Percentiles rank a stretch among this genome's conserved stretches.
phyloP scores from a whole-genome alignment of 92 coral and sea anemone genomes.

The Muricea muricata region DNA sequence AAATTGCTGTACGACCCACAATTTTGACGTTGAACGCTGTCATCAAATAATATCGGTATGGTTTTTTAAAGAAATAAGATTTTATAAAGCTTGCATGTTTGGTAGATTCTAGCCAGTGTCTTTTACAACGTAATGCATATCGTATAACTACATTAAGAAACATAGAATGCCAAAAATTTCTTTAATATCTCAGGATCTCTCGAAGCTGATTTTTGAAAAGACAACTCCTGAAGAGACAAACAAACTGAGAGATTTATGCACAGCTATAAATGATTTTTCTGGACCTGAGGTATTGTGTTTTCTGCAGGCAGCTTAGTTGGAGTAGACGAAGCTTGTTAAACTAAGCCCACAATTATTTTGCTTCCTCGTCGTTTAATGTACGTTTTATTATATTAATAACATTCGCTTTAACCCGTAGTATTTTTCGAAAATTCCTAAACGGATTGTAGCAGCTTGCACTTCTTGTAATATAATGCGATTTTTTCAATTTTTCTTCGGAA shows the following conservation, averaged over 20 bases:
- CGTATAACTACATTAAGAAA: too few species aligned
- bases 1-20: constrained; percentile 64
- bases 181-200: constrained; percentile 62
- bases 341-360: too few species aligned
- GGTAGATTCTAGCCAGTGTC: background rate
- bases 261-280: constrained; percentile 11
- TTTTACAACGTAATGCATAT: too few species aligned
- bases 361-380: too few species aligned
- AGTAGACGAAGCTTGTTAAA: background rate
- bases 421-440: constrained; percentile 43
- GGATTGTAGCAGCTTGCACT: background rate
- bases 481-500: background rate
- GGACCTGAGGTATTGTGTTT: constrained; percentile 43
- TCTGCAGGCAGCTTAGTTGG: background rate
- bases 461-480: background rate
- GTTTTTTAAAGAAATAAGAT: too few species aligned
- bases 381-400: background rate
- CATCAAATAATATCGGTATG: constrained; percentile 62
- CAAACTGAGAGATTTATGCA: constrained; percentile 10
- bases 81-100: background rate
- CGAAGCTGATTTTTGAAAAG: constrained; percentile 36
- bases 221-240: constrained; percentile 43
- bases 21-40: constrained; percentile 73
- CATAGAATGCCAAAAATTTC: constrained; percentile 20
- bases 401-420: background rate